These are phyloP conservation scores for Sebastes hopkinsi DNA, from an alignment of 2,797 vertebrate genomes.

Conservation along the genomic window DNA sequence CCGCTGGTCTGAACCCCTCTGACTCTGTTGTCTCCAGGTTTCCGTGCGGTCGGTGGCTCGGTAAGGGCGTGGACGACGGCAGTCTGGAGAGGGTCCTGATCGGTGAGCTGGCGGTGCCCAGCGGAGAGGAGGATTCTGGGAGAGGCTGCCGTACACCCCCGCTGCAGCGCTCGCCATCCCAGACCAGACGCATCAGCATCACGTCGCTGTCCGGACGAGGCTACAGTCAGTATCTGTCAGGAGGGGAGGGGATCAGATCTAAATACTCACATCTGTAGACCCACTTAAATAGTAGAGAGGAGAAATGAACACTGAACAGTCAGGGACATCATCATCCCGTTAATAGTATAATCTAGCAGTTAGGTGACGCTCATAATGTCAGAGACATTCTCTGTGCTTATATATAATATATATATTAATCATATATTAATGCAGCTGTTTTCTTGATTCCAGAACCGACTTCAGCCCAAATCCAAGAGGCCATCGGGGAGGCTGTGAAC, in stretches of 20 bases:
- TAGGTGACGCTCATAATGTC: neutral
- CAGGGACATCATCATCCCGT: neutral
- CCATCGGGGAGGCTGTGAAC: constrained; percentile 92
- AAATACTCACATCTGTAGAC: neutral
- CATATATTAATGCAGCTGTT: neutral
- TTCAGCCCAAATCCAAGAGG: constrained; percentile 92
- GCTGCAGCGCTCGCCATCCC: constrained; percentile 88
- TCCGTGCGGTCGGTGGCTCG: constrained; percentile 93
- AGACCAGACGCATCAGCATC: constrained; percentile 85
- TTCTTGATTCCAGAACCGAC: constrained; percentile 84
- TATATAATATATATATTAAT: neutral
- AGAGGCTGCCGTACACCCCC: constrained; percentile 89
- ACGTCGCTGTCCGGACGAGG: constrained; percentile 85
- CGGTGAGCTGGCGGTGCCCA: constrained; percentile 86
- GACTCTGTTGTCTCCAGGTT: constrained; percentile 79
- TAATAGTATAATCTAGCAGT: neutral
- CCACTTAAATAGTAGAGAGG: no score
- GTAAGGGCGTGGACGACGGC: constrained; percentile 91
- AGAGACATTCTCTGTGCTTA: neutral
- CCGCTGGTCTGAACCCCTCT: no score
- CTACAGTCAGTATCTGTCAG: constrained; percentile 79
- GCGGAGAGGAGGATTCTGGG: constrained; percentile 85
- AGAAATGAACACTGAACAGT: no score
- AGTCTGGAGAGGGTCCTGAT: constrained; percentile 93
- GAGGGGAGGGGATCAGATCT: neutral